These are phyloP conservation scores for Stenotaenia linearis DNA, from an alignment of 2,888 invertebrate genomes.

Conservation along the genomic window DNA sequence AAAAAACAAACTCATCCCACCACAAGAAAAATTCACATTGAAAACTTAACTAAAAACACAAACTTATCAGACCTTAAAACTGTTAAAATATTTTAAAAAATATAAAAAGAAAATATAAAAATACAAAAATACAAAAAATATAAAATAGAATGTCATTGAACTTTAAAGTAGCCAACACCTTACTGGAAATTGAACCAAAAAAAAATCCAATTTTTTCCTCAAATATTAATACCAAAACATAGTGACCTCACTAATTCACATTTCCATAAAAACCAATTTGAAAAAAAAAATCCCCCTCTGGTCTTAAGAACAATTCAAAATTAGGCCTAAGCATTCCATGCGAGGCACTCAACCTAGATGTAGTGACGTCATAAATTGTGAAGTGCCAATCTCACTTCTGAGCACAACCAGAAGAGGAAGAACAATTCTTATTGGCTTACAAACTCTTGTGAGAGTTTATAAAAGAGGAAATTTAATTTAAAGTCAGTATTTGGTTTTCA, in stretches of 20 bases:
- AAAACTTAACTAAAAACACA: not conserved
- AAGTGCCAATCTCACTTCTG: not conserved
- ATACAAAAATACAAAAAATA: not conserved
- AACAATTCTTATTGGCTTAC: not conserved
- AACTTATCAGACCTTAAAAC: not conserved
- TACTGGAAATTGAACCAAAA: not conserved
- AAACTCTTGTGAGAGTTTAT: not conserved
- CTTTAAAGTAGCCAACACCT: constrained; percentile 2
- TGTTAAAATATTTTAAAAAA: not conserved
- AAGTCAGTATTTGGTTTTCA: not conserved
- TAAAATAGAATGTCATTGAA: not conserved
- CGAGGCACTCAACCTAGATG: not conserved
- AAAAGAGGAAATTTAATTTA: not conserved
- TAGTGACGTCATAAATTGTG: not conserved
- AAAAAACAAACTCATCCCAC: no score
- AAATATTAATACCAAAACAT: not conserved
- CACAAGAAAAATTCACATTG: not conserved
- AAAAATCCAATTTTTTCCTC: not conserved
- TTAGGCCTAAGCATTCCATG: not conserved
- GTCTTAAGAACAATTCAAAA: not conserved
- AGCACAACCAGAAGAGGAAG: constrained; percentile 7
- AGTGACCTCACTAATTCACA: not conserved
- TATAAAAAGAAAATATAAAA: no score
- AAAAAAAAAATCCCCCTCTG: not conserved
- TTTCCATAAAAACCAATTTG: not conserved